Conservation (phyloP, 92 coral and sea anemone species). For the Porites cylindrica region DNA sequence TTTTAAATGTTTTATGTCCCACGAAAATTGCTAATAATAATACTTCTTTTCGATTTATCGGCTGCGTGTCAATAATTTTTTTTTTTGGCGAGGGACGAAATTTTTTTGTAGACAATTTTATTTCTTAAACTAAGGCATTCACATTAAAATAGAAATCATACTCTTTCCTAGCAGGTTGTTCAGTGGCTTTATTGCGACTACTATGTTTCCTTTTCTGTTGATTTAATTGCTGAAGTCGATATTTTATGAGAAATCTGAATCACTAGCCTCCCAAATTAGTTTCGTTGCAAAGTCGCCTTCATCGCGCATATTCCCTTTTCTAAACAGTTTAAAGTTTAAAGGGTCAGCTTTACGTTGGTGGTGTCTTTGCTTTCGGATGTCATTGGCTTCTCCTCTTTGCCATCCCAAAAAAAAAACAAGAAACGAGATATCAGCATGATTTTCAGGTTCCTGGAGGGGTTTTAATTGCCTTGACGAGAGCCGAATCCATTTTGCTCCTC, state of each 20-base stretch:
- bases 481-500: conserved; percentile 7
- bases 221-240: neutral
- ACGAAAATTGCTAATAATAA: neutral
- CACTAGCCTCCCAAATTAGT: neutral
- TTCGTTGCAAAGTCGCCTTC: neutral
- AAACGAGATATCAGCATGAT: neutral
- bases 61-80: neutral
- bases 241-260: neutral
- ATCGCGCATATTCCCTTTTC: neutral
- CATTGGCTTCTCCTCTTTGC: conserved; percentile 25
- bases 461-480: conserved; percentile 38
- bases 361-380: conserved; percentile 38
- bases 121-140: neutral
- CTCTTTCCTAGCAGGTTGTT: no score
- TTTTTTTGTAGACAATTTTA: neutral
- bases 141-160: neutral
- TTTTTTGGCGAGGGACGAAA: neutral
- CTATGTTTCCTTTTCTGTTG: neutral
- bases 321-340: neutral
- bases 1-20: conserved; percentile 23
- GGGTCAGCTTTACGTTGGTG: neutral
- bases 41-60: conserved; percentile 9
- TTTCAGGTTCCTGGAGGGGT: conserved; percentile 25
- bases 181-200: no score
- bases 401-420: neutral